Conservation (phyloP, 2,888 invertebrate species). For the Aproaerema taeniolella region DNA sequence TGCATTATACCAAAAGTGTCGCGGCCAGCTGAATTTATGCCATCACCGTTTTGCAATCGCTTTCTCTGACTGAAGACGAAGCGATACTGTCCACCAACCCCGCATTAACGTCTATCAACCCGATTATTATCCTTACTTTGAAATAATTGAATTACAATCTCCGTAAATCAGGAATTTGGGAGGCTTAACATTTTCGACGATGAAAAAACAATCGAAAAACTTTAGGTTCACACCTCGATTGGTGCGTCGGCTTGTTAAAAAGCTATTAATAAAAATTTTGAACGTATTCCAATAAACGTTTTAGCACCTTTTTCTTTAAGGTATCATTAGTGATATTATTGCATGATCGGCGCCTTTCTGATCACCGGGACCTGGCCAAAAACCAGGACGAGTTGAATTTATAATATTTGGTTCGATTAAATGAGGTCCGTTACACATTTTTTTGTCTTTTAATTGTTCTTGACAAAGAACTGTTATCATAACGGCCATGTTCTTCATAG, state of each 20-base stretch:
- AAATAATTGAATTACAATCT: slow-evolving; percentile 36
- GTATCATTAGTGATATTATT: slow-evolving; percentile 72
- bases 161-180: slow-evolving; percentile 17
- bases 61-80: slow-evolving; percentile 14
- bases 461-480: too few relatives aligned
- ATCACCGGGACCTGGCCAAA: slow-evolving; percentile 30
- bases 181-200: slow-evolving; percentile 8
- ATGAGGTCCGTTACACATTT: slow-evolving; percentile 8
- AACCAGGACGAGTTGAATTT: slow-evolving; percentile 37
- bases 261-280: slow-evolving; percentile 69
- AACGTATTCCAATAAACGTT: slow-evolving; percentile 74
- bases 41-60: slow-evolving; percentile 19
- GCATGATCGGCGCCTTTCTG: slow-evolving; percentile 36
- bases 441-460: slow-evolving; percentile 11
- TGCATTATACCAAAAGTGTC: slow-evolving; percentile 22
- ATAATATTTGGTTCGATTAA: too few relatives aligned
- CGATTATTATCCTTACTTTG: slow-evolving; percentile 29
- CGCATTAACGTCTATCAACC: slow-evolving; percentile 34
- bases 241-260: slow-evolving; percentile 69
- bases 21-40: slow-evolving; percentile 21
- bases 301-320: slow-evolving; percentile 73
- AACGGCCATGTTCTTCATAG: too few relatives aligned
- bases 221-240: slow-evolving; percentile 58
- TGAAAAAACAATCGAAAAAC: slow-evolving; percentile 33
- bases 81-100: slow-evolving; percentile 17